Base-by-base conservation (phyloP, 2,797 vertebrate species). In the Nothura maculosa region DNA sequence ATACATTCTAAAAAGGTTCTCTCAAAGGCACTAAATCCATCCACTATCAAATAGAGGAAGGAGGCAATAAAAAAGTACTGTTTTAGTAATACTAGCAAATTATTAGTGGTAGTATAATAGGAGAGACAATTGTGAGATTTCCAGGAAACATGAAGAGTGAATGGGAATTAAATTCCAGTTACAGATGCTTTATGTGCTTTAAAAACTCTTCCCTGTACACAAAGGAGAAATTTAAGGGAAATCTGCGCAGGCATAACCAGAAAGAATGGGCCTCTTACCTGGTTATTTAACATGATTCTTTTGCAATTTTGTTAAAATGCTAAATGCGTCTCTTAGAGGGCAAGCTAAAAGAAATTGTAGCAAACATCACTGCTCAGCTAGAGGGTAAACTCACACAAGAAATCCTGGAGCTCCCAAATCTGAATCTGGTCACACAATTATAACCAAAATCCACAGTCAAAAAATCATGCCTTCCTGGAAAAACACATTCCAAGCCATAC, bases 391-490 rank as follows among this genome's bases (percentile, higher is more conserved):
- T 82, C n/a, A 80, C 0, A 1, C 24, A 69, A 62, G 13, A 90
- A 45, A 3, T 45, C 34, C 42, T 20, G 15, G 61, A 73, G 47
- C 12, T 69, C 43, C 5, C 5, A 45, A 55, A 4, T 55, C 38
- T 81, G 58, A 85, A 63, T 21, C 10, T 40, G 48, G 12, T 63
- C 72, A 30, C n/a, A 93, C 40, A 89, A 80, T 81, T 20, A 20
- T 25, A 87, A 81, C 18, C 13, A 72, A 76, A 92, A 72, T 34
- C 50, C 76, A 85, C n/a, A 90, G 40, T 27, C 58, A 38, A 83
- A 87, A 45, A 52, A 34, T 76, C 27, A 66, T 93, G 57, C 45
- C 93, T 38, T 87, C 89, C 91, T 92, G 92, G 73, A 89, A 92
- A 94, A 52, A 92, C 93, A 52, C 32, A 82, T 6, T 4, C 10